Conservation (phyloP, 2,113 vertebrate genomes). For the Hypomesus transpacificus region DNA sequence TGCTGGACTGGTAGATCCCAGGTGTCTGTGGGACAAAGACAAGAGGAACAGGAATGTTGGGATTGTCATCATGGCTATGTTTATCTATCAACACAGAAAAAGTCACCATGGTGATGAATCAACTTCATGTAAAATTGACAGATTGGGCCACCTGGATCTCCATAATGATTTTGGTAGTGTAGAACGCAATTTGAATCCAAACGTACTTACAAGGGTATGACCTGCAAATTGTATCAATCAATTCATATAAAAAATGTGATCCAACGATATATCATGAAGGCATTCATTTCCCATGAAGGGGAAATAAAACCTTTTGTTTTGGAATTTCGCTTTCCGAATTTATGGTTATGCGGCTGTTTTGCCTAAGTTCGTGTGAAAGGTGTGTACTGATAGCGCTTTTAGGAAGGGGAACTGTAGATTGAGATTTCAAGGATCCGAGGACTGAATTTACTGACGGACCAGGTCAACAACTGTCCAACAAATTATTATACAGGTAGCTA, state of each 20-base stretch:
- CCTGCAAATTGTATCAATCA: no score
- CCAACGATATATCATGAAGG: no score
- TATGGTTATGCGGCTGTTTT: no score
- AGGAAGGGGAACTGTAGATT: neutral
- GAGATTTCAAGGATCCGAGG: neutral
- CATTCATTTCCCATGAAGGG: no score
- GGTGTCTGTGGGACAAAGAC: neutral
- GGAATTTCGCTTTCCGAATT: no score
- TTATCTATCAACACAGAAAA: neutral
- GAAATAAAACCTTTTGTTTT: no score
- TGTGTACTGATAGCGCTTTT: no score
- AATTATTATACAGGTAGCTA: neutral
- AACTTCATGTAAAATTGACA: neutral
- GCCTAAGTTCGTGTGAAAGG: no score
- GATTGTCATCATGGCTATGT: conserved; percentile 7
- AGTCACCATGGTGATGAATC: neutral
- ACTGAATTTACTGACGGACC: neutral
- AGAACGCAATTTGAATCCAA: no score
- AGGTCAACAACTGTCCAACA: neutral
- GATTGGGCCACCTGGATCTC: neutral
- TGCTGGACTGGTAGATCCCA: neutral
- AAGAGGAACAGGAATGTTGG: neutral
- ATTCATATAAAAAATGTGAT: no score
- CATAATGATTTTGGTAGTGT: neutral
- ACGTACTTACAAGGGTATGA: no score